phyloP scores from a whole-genome alignment of 2,113 vertebrate genomes.

The Symphodus melops region DNA sequence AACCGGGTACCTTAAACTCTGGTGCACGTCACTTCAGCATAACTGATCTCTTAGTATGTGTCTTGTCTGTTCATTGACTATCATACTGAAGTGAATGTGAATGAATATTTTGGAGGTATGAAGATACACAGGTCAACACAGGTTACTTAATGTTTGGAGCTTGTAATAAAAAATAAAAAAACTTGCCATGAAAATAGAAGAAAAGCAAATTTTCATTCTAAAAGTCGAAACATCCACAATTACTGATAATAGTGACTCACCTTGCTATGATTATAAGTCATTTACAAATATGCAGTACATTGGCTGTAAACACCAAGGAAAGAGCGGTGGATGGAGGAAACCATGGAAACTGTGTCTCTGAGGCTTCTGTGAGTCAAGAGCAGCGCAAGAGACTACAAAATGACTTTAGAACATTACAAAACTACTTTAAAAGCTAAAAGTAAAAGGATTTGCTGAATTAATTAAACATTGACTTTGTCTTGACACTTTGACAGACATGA shows the following conservation, averaged over 20 bases:
- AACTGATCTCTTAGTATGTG: not conserved
- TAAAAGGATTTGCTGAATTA: slow-evolving; percentile 17
- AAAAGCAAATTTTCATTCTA: not conserved
- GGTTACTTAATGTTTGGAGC: not conserved
- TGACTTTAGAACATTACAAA: slow-evolving; percentile 17
- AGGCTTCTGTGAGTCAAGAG: slow-evolving; percentile 30
- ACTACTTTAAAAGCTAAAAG: not conserved
- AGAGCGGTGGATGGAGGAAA: slow-evolving; percentile 23
- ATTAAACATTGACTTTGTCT: slow-evolving; percentile 1
- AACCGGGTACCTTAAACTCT: slow-evolving; percentile 1
- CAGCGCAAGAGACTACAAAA: slow-evolving; percentile 19
- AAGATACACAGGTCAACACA: not conserved
- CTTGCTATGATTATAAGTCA: slow-evolving; percentile 19
- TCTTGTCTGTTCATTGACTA: not conserved
- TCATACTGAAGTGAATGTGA: no score
- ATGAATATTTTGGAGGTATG: no score
- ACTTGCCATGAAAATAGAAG: not conserved
- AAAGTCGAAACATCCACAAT: slow-evolving; percentile 15
- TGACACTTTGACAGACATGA: not conserved
- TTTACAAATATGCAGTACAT: slow-evolving; percentile 13
- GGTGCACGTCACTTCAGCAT: not conserved
- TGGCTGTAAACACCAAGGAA: slow-evolving; percentile 21
- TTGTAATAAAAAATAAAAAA: not conserved
- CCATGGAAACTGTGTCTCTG: slow-evolving; percentile 37
- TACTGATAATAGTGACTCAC: slow-evolving; percentile 4